Evolutionary conservation across 1,140 invertebrate species (phyloP).

Genomic region (Leptinotarsa defecta): DNA sequence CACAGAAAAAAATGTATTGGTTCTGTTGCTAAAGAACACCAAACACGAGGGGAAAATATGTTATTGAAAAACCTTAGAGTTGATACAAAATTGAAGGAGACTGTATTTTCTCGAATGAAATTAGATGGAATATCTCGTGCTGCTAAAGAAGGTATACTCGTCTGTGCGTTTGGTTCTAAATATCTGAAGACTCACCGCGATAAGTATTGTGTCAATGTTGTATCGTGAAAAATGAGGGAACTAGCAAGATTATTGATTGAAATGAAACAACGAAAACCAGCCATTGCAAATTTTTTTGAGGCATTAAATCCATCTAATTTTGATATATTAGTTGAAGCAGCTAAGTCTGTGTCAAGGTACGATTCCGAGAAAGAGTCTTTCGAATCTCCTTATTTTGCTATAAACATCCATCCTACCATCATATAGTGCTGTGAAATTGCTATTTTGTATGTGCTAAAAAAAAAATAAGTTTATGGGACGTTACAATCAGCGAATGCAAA

Average conservation of each 20-base stretch:
- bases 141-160: conserved; percentile 40
- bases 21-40: neutral
- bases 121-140: conserved; percentile 38
- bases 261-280: conserved; percentile 31
- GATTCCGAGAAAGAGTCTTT: conserved; percentile 31
- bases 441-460: conserved; percentile 5
- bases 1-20: conserved; percentile 11
- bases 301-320: conserved; percentile 36
- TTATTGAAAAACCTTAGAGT: conserved; percentile 7
- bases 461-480: conserved; percentile 18
- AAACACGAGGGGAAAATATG: neutral
- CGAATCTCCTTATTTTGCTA: conserved; percentile 35
- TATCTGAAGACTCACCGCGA: conserved; percentile 38
- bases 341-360: conserved; percentile 35
- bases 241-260: conserved; percentile 37
- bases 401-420: conserved; percentile 38
- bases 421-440: conserved; percentile 44
- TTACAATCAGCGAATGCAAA: conserved; percentile 23
- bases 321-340: conserved; percentile 31
- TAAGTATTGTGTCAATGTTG: conserved; percentile 35
- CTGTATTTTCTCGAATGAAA: conserved; percentile 41
- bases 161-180: conserved; percentile 36
- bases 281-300: conserved; percentile 29
- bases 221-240: conserved; percentile 40
- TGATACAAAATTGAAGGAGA: conserved; percentile 28